Conservation (phyloP, 2,113 vertebrate genomes). For the Rhinolophus ferrumequinum region DNA sequence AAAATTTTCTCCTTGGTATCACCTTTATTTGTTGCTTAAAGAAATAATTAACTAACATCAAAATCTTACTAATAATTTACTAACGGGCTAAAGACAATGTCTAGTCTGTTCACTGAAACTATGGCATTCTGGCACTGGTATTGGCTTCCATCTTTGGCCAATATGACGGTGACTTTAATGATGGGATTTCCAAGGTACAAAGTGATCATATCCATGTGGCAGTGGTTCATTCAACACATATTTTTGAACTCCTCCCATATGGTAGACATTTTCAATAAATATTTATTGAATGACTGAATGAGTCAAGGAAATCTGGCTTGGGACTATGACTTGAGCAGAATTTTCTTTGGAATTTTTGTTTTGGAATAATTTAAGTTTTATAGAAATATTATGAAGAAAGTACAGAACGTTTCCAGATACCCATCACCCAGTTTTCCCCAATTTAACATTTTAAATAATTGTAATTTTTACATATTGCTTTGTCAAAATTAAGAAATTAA, state of each 20-base stretch:
- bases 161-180: neutral
- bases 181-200: neutral
- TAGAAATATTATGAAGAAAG: neutral
- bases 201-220: neutral
- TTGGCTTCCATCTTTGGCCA: neutral
- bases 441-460: neutral
- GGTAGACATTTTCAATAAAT: neutral
- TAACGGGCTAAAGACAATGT: neutral
- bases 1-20: neutral
- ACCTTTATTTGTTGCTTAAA: neutral
- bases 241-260: neutral
- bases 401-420: neutral
- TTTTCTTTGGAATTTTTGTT: neutral
- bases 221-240: neutral
- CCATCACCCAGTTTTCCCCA: neutral
- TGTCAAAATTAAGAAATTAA: neutral
- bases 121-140: neutral
- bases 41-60: neutral
- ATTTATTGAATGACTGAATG: neutral
- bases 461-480: neutral
- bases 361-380: conserved; percentile 16
- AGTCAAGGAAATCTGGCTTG: neutral
- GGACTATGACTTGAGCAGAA: neutral
- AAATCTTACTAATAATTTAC: neutral
- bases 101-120: neutral